Percentiles rank a stretch among this genome's conserved stretches.
Evolutionary conservation across 1,140 invertebrate species (phyloP).

Genomic region (Lepidurus packardi): DNA sequence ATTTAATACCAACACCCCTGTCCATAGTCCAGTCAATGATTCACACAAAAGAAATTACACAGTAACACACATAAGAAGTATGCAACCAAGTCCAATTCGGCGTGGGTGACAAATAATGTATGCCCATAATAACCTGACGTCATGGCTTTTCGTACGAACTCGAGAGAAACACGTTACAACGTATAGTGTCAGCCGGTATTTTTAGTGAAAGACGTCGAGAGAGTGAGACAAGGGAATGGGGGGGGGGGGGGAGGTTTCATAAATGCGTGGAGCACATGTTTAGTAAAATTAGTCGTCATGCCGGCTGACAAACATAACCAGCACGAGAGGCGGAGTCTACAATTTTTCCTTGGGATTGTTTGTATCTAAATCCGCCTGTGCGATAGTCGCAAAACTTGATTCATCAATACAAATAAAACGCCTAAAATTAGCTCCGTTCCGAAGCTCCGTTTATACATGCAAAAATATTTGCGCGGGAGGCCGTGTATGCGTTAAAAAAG

Average conservation of each 20-base stretch:
- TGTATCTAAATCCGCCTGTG: neutral
- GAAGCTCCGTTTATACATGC: neutral
- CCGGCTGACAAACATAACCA: neutral
- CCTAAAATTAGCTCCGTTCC: neutral
- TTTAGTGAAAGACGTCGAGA: neutral
- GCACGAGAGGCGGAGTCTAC: neutral
- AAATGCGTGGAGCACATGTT: neutral
- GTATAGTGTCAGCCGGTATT: conserved; percentile 14
- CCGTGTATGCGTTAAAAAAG: neutral
- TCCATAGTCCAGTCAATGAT: neutral
- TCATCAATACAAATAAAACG: neutral
- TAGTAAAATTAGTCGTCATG: neutral
- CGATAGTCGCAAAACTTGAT: neutral
- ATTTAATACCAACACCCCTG: neutral
- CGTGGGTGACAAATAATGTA: conserved; percentile 7
- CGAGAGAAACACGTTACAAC: neutral
- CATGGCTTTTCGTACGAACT: neutral
- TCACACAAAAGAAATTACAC: neutral
- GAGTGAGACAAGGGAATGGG: neutral
- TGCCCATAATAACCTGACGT: neutral
- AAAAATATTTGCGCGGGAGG: neutral
- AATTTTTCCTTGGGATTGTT: conserved; percentile 7
- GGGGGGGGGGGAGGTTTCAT: neutral
- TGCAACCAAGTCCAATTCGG: neutral
- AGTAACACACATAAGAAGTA: neutral